A percentile compares a stretch with the other conserved stretches of the same genome.
phyloP scores from a whole-genome alignment of 2,113 vertebrate species.

The Triplophysa dalaica region DNA sequence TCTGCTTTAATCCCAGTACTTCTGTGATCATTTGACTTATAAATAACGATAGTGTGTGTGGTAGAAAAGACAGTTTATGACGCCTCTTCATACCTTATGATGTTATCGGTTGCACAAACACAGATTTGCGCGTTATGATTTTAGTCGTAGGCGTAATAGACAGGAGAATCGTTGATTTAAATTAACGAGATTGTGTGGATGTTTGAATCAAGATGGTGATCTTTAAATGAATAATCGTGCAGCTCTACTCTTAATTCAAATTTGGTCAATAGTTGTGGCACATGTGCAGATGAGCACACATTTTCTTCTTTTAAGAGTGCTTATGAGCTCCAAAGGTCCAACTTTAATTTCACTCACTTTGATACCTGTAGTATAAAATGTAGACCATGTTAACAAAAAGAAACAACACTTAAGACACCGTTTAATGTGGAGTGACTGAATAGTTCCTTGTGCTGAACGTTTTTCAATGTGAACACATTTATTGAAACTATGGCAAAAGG shows the following conservation, averaged over 20 bases:
- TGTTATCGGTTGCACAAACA: no score
- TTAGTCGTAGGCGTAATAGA: no score
- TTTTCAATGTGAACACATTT: not conserved
- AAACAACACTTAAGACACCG: conserved; percentile 71
- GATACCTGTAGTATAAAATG: conserved; percentile 89
- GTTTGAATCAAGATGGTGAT: no score
- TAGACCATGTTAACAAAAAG: conserved; percentile 86
- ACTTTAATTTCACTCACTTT: conserved; percentile 85
- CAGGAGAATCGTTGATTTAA: no score
- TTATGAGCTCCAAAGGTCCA: conserved; percentile 81
- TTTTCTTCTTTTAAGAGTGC: conserved; percentile 71
- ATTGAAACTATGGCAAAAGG: not conserved
- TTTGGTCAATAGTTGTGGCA: conserved; percentile 46
- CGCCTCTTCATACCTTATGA: no score
- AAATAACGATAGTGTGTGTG: no score
- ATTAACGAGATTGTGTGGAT: no score
- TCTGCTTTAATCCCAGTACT: no score
- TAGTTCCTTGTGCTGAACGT: conserved; percentile 28
- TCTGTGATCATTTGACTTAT: no score
- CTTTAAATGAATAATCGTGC: no score
- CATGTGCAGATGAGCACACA: conserved; percentile 55
- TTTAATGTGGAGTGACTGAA: conserved; percentile 64
- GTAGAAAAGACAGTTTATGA: no score
- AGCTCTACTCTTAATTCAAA: not conserved
- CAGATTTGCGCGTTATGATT: no score